Evolutionary conservation across 1,140 invertebrate species (phyloP).

Genomic region (Drosophila willistoni): DNA sequence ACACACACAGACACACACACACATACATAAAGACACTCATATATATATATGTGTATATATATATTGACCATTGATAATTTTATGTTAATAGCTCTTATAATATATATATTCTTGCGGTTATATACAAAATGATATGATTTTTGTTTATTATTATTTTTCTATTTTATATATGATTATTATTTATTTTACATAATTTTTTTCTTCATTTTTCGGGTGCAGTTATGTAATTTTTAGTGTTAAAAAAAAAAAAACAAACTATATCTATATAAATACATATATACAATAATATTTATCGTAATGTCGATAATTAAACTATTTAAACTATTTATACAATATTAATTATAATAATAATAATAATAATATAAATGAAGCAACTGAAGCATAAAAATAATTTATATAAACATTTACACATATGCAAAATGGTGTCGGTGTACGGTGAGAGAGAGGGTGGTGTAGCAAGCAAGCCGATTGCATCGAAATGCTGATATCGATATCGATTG

Average conservation of each 20-base stretch:
- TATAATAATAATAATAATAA: background rate
- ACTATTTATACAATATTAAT: conserved; percentile 50
- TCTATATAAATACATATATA: conserved; percentile 23
- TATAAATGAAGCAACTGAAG: background rate
- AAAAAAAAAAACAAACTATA: conserved; percentile 40
- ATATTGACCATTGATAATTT: conserved; percentile 78
- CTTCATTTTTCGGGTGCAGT: conserved; percentile 68
- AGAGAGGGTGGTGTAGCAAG: background rate
- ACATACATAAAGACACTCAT: conserved; percentile 24
- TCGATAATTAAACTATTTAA: conserved; percentile 49
- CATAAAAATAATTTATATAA: background rate
- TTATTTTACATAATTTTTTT: conserved; percentile 61
- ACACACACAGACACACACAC: conserved; percentile 32
- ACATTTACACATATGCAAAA: background rate
- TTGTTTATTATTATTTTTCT: conserved; percentile 66
- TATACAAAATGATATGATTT: conserved; percentile 54
- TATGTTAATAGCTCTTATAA: conserved; percentile 55
- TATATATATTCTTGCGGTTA: conserved; percentile 44
- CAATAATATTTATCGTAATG: conserved; percentile 21
- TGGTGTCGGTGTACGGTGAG: background rate
- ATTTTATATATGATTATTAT: conserved; percentile 38
- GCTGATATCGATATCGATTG: background rate
- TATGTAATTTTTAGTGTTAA: conserved; percentile 60
- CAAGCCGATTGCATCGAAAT: background rate
- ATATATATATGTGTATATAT: conserved; percentile 38